phyloP scores from a whole-genome alignment of 1,140 invertebrate species.

The Dendrolimus kikuchii region DNA sequence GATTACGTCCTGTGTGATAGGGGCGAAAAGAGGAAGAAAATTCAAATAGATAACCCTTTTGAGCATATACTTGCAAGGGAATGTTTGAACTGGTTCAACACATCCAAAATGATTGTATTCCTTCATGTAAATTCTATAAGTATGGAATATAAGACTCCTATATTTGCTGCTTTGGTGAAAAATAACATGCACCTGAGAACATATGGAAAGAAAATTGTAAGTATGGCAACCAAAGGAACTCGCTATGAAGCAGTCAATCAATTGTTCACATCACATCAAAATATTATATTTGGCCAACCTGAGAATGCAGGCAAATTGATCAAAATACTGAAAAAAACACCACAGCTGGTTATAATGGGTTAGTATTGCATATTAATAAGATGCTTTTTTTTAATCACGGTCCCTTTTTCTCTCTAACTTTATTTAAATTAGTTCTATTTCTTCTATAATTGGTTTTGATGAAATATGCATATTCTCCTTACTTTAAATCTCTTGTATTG shows the following conservation, averaged over 20 bases:
- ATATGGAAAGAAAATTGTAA: slow-evolving; percentile 75
- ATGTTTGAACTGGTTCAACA: slow-evolving; percentile 77
- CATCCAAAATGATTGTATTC: slow-evolving; percentile 79
- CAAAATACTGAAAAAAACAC: slow-evolving; percentile 75
- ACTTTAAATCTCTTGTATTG: too few relatives aligned
- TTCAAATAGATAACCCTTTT: slow-evolving; percentile 75
- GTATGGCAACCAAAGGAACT: slow-evolving; percentile 74
- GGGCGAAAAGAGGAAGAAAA: slow-evolving; percentile 19
- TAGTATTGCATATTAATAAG: slow-evolving; percentile 24
- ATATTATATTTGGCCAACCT: slow-evolving; percentile 77
- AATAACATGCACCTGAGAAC: slow-evolving; percentile 78
- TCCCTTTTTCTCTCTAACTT: too few relatives aligned
- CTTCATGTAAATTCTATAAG: slow-evolving; percentile 80
- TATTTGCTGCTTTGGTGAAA: slow-evolving; percentile 74
- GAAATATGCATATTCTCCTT: slow-evolving; percentile 8
- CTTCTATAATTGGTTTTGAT: background rate
- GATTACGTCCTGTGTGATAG: slow-evolving; percentile 40
- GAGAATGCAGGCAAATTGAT: slow-evolving; percentile 71
- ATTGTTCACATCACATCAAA: slow-evolving; percentile 73
- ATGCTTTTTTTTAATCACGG: background rate
- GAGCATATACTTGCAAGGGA: slow-evolving; percentile 80
- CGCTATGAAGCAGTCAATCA: slow-evolving; percentile 74
- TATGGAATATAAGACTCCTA: slow-evolving; percentile 73
- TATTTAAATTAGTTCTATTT: too few relatives aligned
- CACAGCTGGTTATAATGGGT: slow-evolving; percentile 79